phyloP scores from a whole-genome alignment of 1,140 invertebrate species.

The Achatina immaculata region DNA sequence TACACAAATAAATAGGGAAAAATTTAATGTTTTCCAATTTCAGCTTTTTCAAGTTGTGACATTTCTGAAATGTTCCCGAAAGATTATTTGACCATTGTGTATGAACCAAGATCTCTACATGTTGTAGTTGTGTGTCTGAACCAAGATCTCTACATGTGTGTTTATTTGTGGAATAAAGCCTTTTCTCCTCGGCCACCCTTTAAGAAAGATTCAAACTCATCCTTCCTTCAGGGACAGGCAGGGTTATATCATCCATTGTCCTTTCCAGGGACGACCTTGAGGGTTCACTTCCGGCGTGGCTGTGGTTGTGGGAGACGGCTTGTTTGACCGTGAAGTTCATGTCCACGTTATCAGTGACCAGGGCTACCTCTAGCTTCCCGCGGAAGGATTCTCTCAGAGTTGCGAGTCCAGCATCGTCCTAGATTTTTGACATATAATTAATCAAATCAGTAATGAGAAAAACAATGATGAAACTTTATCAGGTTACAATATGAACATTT shows the following conservation, averaged over 20 bases:
- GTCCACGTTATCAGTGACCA: slow-evolving; percentile 45
- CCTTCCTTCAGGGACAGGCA: slow-evolving; percentile 33
- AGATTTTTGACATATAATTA: too few species aligned
- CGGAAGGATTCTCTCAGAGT: slow-evolving; percentile 8
- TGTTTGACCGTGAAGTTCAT: slow-evolving; percentile 49
- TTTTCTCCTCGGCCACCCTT: neutral
- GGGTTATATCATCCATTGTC: slow-evolving; percentile 42
- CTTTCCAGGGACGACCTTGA: slow-evolving; percentile 30
- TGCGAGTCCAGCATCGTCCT: slow-evolving; percentile 29
- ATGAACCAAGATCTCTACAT: too few species aligned
- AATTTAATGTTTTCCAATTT: too few species aligned
- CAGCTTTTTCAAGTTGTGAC: too few species aligned
- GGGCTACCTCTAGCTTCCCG: slow-evolving; percentile 40
- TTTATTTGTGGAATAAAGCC: neutral
- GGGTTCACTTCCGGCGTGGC: slow-evolving; percentile 20
- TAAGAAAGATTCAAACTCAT: neutral
- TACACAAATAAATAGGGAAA: too few species aligned
- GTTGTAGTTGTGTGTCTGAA: slow-evolving; percentile 1
- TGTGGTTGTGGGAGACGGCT: slow-evolving; percentile 28
- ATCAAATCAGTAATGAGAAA: too few species aligned
- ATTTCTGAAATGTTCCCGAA: too few species aligned
- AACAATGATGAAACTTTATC: too few species aligned
- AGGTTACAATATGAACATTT: too few species aligned
- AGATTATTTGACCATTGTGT: too few species aligned
- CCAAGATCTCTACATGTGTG: too few species aligned